Evolutionary conservation across 2,797 vertebrate genomes (phyloP), one percentile per base, ranked within the genome.

Genomic region (Enteromius anoplus): DNA sequence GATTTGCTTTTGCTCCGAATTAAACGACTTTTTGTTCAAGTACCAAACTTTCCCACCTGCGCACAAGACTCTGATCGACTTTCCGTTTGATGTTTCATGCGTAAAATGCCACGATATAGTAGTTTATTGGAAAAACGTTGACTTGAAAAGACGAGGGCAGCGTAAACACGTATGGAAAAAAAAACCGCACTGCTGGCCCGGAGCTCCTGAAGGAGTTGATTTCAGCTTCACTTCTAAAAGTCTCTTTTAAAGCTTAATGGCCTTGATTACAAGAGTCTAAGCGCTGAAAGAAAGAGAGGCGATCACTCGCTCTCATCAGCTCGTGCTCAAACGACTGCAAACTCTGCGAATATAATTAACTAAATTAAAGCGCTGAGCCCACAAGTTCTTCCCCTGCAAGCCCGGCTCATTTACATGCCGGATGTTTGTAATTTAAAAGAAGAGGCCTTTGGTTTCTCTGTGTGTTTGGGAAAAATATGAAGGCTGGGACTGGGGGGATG

Each of bases 401-500:
- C 87, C 86, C 82, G 75, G 75, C 86, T 87, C 85, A 89, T 89
- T 89, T 88, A 87, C 86, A 86, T 88, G 86, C 84, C 70, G 86
- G 85, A 87, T 85, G 87, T 86, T 87, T 88, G 86, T 82, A 87
- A 85, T 86, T 73, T 88, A 82, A 85, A 84, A 76, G 79, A 86
- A 88, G 82, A 68, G 85, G 80, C 60, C 68, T 87, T 68, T 81
- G 73, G 78, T 80, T 80, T 76, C 42, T 81, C 53, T 85, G 77
- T 79, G 85, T 85, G 85, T 88, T 86, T 83, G 66, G 86, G 87
- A 82, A 84, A 42, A 84, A 84, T 84, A 81, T 58, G 76, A 81
- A 60, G 64, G 83, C 65, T 73, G 82, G 73, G 84, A 77, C 86
- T 86, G 85, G 91, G 92, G 89, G 91, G 91, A 93, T 90, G 86